Conservation (phyloP, 2,888 invertebrate genomes). For the Macaria liturata region DNA sequence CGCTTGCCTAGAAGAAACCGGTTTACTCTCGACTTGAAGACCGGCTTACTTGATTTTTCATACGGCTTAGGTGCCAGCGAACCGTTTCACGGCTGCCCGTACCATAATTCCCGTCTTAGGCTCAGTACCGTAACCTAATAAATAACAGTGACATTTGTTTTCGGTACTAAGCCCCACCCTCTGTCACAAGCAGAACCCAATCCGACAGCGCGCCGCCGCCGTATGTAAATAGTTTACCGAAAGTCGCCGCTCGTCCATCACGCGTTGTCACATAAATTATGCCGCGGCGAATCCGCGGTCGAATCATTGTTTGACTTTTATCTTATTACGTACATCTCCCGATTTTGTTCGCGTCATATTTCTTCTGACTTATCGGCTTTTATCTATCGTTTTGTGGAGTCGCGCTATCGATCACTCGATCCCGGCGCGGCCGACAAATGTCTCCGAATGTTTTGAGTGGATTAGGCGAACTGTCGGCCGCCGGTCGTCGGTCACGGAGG, state of each 20-base stretch:
- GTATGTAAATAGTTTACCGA: slow-evolving; percentile 84
- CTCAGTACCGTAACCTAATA: slow-evolving; percentile 78
- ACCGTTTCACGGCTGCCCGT: slow-evolving; percentile 40
- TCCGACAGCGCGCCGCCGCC: slow-evolving; percentile 78
- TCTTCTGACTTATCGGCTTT: slow-evolving; percentile 82
- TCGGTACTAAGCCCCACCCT: slow-evolving; percentile 82
- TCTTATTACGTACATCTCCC: slow-evolving; percentile 83
- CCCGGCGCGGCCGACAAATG: slow-evolving; percentile 77
- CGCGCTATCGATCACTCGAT: slow-evolving; percentile 78
- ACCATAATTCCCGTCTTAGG: slow-evolving; percentile 72
- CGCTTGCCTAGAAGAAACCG: too few relatives aligned
- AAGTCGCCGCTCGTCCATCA: slow-evolving; percentile 83
- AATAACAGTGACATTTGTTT: slow-evolving; percentile 83
- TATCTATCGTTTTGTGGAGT: slow-evolving; percentile 82
- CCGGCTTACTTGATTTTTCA: too few relatives aligned
- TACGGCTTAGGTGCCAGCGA: slow-evolving; percentile 33
- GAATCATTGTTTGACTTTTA: slow-evolving; percentile 84
- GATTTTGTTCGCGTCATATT: slow-evolving; percentile 84
- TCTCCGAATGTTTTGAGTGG: slow-evolving; percentile 81
- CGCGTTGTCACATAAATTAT: slow-evolving; percentile 84
- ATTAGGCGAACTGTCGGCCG: slow-evolving; percentile 73
- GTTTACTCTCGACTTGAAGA: too few relatives aligned
- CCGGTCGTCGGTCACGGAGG: slow-evolving; percentile 56
- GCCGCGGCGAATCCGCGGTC: slow-evolving; percentile 83
- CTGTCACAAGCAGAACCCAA: slow-evolving; percentile 80